Evolutionary conservation across 1,140 invertebrate species (phyloP).

Genomic region (Gryllus bimaculatus): DNA sequence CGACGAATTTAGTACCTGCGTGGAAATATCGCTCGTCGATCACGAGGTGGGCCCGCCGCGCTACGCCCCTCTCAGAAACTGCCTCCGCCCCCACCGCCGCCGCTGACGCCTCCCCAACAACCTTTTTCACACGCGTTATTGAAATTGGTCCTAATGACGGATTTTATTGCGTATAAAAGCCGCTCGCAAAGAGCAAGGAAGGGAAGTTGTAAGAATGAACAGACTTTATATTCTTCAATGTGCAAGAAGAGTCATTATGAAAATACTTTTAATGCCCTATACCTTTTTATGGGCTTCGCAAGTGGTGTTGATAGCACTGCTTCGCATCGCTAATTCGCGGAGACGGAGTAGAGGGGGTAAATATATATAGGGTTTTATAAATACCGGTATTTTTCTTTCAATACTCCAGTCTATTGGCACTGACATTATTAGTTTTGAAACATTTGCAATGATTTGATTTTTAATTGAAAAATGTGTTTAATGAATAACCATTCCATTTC

Average conservation of each 20-base stretch:
- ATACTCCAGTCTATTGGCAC: no score
- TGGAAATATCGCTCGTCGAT: not conserved
- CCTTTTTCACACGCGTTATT: not conserved
- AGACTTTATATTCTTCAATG: constrained; percentile 5
- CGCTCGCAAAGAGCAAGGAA: not conserved
- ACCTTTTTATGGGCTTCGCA: not conserved
- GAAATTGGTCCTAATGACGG: not conserved
- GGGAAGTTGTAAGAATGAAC: not conserved
- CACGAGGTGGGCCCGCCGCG: not conserved
- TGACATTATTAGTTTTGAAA: no score
- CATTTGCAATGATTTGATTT: no score
- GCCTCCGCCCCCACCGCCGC: no score
- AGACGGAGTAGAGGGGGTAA: no score
- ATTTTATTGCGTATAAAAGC: constrained; percentile 1
- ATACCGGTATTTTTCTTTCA: no score
- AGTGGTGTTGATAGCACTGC: not conserved
- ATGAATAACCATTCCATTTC: no score
- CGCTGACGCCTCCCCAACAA: not conserved
- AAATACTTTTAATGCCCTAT: constrained; percentile 2
- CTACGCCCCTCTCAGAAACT: no score
- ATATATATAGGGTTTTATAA: no score
- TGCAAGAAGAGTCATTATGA: constrained; percentile 1
- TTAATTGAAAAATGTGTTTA: no score
- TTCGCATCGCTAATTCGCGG: no score
- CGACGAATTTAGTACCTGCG: not conserved